phyloP scores from a whole-genome alignment of 30 jellyfish, hydroid and myxozoan species.

The Aurelia aurita region DNA sequence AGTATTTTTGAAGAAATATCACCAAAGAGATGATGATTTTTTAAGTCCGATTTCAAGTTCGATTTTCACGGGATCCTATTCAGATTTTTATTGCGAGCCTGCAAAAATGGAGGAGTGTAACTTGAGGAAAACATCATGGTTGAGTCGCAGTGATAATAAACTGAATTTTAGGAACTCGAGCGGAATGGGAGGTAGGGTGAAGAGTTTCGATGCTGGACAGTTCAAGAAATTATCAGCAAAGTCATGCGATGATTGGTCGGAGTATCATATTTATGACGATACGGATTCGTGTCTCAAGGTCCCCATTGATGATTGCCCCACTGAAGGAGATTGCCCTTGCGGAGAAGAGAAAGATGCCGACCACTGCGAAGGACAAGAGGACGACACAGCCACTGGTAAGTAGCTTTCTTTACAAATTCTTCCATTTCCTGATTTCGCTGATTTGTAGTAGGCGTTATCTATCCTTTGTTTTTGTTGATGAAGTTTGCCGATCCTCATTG shows the following conservation, averaged over 20 bases:
- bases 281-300: constrained; percentile 5
- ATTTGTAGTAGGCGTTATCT: too few relatives aligned
- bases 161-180: not conserved
- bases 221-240: not conserved
- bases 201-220: constrained; percentile 12
- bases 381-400: too few relatives aligned
- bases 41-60: not conserved
- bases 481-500: too few relatives aligned
- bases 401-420: too few relatives aligned
- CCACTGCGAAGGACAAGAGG: too few relatives aligned
- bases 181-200: not conserved
- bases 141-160: constrained; percentile 33
- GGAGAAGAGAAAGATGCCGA: not conserved
- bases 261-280: constrained; percentile 1
- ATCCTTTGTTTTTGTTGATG: too few relatives aligned
- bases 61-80: constrained; percentile 19
- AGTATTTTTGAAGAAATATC: not conserved
- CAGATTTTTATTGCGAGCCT: constrained; percentile 30
- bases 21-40: not conserved
- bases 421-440: too few relatives aligned
- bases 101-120: not conserved
- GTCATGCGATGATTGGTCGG: not conserved
- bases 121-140: not conserved
- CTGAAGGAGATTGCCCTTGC: not conserved
- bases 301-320: not conserved